phyloP scores from a whole-genome alignment of 2,888 invertebrate genomes.

The Cheilosia pagana region DNA sequence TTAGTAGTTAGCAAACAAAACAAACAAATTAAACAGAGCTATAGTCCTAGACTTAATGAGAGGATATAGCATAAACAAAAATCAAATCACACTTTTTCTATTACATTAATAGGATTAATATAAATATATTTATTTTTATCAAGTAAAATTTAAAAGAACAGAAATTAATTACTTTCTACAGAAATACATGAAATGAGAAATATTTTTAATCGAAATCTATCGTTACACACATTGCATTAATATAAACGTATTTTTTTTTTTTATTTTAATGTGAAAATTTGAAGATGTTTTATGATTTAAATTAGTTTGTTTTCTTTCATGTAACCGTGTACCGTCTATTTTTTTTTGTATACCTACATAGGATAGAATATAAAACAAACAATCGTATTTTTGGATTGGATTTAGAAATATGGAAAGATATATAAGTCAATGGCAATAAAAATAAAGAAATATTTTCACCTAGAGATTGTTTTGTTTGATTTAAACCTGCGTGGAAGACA shows the following conservation, averaged over 20 bases:
- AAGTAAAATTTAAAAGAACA: conserved; percentile 31
- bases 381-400: conserved; percentile 65
- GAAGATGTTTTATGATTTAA: conserved; percentile 47
- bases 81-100: conserved; percentile 66
- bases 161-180: conserved; percentile 35
- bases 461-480: background rate
- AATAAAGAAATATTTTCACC: conserved; percentile 56
- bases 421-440: conserved; percentile 32
- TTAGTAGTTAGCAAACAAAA: conserved; percentile 49
- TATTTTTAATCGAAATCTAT: conserved; percentile 44
- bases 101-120: conserved; percentile 74
- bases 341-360: conserved; percentile 55
- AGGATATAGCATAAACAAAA: conserved; percentile 11
- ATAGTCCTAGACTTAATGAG: conserved; percentile 20
- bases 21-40: conserved; percentile 2
- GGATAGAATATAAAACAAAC: conserved; percentile 27
- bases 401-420: conserved; percentile 38
- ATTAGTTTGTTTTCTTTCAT: conserved; percentile 42
- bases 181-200: conserved; percentile 16
- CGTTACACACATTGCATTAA: conserved; percentile 20
- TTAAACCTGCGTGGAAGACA: too few relatives aligned
- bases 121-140: conserved; percentile 67
- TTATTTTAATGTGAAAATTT: conserved; percentile 40
- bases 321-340: conserved; percentile 47
- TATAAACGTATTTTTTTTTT: conserved; percentile 1